Base-by-base conservation (phyloP, 2,888 invertebrate species). In the Mamestra brassicae region DNA sequence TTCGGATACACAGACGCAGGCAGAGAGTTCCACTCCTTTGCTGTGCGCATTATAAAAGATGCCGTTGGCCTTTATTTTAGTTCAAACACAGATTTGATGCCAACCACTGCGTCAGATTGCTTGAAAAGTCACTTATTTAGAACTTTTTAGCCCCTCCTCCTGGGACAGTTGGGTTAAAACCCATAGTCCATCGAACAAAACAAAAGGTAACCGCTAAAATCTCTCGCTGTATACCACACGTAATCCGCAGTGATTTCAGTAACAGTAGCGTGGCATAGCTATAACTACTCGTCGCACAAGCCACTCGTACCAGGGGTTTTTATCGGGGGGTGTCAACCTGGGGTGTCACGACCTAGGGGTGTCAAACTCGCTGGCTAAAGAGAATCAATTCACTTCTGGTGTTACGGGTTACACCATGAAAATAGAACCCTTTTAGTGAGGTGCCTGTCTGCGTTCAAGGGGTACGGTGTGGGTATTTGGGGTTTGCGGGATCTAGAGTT, bases 231-330 rank as follows among this genome's bases (percentile, higher is more conserved):
- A 75, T 55, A 64, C 76, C 85, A 64, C 15, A 81, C 47, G 11
- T 85, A 81, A 82, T 84, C 85, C 76, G 3, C 57, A 63, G 81
- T 81, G 76, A 81, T 84, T 81, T 61, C 66, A 70, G 76, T 84
- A 62, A 80, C 81, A 80, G 80, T 75, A 71, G 58, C 69, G 17
- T 38, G 10, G 34, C 47, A 60, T 34, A 71, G 52, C n/a, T 85
- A 82, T 81, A 84, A 65, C 75, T 70, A 71, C 50, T 15, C 47
- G 17, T 38, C 55, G 38, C 15, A 57, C 71, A 67, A 70, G 55
- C 81, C 75, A 74, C 70, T 75, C 71, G 60, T 65, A 60, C 70
- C 36, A 62, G 62, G 76, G 81, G 81, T 81, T 82, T 81, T 84
- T 80, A 84, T 68, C 68, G 63, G 58, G 42, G 81, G 81, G 81